phyloP scores from a whole-genome alignment of 1,140 invertebrate species.

The Tachypleus tridentatus region DNA sequence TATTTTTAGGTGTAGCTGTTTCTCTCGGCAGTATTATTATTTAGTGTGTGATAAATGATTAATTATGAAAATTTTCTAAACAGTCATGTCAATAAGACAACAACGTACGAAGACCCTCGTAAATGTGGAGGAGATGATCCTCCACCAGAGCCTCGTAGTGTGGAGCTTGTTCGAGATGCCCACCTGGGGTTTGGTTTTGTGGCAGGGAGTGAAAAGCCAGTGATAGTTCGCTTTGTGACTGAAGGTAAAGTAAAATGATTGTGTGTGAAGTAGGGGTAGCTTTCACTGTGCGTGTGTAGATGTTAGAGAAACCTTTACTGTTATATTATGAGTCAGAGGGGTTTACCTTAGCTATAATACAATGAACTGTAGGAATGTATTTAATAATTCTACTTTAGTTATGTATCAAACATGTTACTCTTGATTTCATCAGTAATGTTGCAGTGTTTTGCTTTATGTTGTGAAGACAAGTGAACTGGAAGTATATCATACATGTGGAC shows the following conservation, averaged over 20 bases:
- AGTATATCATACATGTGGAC: too few species aligned
- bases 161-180: constrained; percentile 53
- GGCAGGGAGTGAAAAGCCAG: constrained; percentile 77
- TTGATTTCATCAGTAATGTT: too few species aligned
- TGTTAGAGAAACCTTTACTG: neutral
- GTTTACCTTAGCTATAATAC: too few species aligned
- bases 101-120: constrained; percentile 68
- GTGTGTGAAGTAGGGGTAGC: constrained; percentile 19
- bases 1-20: too few species aligned
- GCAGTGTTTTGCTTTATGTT: too few species aligned
- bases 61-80: too few species aligned
- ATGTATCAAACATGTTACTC: too few species aligned
- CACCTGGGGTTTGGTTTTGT: constrained; percentile 85
- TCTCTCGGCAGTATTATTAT: too few species aligned
- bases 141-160: constrained; percentile 51
- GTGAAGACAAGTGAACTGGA: too few species aligned
- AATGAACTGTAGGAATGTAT: too few species aligned
- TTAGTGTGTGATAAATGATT: too few species aligned
- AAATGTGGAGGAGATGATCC: constrained; percentile 37
- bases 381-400: too few species aligned
- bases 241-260: constrained; percentile 32
- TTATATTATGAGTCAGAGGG: neutral
- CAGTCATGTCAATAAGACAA: constrained; percentile 81
- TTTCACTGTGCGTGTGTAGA: neutral
- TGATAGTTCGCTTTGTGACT: constrained; percentile 63